These are phyloP conservation scores for Epinotia brunnichana DNA, from an alignment of 2,888 invertebrate species.

Conservation along the genomic window DNA sequence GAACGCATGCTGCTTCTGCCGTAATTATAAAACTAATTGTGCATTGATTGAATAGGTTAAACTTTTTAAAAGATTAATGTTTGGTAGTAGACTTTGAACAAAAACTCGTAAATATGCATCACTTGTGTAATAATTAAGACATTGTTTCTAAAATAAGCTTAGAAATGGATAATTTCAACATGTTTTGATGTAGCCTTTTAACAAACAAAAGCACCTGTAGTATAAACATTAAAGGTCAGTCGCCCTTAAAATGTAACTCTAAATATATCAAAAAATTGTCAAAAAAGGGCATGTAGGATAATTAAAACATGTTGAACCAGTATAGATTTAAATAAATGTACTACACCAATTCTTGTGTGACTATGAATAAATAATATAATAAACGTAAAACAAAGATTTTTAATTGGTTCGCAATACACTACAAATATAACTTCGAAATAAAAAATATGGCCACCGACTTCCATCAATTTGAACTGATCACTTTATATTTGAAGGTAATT, in stretches of 20 bases:
- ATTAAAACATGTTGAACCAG: constrained; percentile 71
- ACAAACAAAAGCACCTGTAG: constrained; percentile 53
- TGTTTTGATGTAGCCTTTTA: constrained; percentile 62
- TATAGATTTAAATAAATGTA: constrained; percentile 63
- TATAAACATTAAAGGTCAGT: constrained; percentile 47
- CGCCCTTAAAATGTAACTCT: constrained; percentile 17
- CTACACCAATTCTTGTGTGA: constrained; percentile 70
- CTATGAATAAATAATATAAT: constrained; percentile 66
- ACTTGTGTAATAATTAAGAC: constrained; percentile 44
- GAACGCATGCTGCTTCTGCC: constrained; percentile 30
- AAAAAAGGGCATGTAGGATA: constrained; percentile 47
- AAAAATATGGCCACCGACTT: background rate
- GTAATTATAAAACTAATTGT: constrained; percentile 10
- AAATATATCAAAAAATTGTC: constrained; percentile 43
- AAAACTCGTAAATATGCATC: constrained; percentile 40
- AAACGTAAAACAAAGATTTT: constrained; percentile 61
- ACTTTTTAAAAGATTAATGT: constrained; percentile 40
- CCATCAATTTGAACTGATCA: background rate
- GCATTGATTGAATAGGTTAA: constrained; percentile 38
- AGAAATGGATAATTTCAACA: constrained; percentile 62
- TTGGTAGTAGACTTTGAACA: constrained; percentile 41
- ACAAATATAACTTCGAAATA: background rate
- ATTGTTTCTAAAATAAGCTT: constrained; percentile 57
- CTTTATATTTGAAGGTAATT: background rate
- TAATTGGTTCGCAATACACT: constrained; percentile 49